Evolutionary conservation across 2,113 vertebrate genomes (phyloP), one percentile per base, ranked within the genome.

Genomic region (Ivindomyrus marchei): DNA sequence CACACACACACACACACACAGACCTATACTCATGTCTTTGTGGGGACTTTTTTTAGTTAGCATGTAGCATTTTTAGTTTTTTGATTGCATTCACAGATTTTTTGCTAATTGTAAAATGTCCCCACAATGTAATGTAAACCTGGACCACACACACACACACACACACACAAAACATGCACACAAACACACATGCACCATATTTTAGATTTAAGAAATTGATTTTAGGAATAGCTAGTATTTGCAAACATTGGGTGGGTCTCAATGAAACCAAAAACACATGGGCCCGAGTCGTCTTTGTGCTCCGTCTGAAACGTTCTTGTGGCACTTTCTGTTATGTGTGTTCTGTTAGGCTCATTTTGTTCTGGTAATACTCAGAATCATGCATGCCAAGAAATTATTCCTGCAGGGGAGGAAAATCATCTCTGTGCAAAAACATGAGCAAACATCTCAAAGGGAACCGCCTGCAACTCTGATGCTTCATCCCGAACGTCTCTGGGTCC

Each of bases 241-340:
- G 88, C 39, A 85, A 74, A 84, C 52, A 10, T 91, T 89, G 83
- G 89, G 83, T 91, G 88, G 92, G 56, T 50, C n/a, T 52, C 39
- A 27, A 3, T 47, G 24, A 70, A 74, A 89, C 0, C 31, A 1
- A 89, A 66, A 70, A 17, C 58, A 89, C 50, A n/a, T 89, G 66
- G 42, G 10, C 46, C 8, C 36, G 39, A 49, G 2, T 50, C 11
- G 15, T 17, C n/a, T 77, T 66, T 36, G 62, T 77, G 36, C 88
- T 39, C 19, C 17, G 3, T 89, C 83, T 89, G n/a, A 52, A 31
- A 52, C 42, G n/a, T 21, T 36, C n/a, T 86, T 24, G n/a, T 50
- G 46, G 85, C 10, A 86, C 88, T 77, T 47, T 89, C 17, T n/a
- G 11, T 89, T 52, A 77, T 89, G 13, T 46, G 49, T 31, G 47